A percentile compares a stretch with the other conserved stretches of the same genome.
Conservation (phyloP, 1,140 invertebrate species). For the Drosophila nebulosa region DNA sequence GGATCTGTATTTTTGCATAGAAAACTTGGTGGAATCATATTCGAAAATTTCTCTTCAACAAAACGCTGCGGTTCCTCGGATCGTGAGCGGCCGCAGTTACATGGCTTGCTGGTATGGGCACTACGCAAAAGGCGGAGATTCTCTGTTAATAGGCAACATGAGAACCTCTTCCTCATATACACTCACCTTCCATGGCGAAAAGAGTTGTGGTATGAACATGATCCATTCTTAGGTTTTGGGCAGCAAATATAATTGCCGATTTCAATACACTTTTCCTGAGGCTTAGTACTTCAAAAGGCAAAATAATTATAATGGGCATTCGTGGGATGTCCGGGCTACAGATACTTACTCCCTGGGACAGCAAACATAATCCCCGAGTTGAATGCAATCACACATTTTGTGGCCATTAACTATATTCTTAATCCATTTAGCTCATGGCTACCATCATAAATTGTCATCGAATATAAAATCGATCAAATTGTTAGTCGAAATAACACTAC, state of each 20-base stretch:
- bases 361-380: background rate
- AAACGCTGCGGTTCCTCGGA: background rate
- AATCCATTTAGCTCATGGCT: background rate
- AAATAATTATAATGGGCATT: background rate
- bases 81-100: background rate
- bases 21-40: constrained; percentile 44
- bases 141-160: background rate
- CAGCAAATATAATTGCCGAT: background rate
- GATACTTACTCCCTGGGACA: background rate
- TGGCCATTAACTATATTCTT: background rate
- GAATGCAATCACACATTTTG: constrained; percentile 3
- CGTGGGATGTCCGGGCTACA: background rate
- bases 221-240: background rate
- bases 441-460: constrained; percentile 1
- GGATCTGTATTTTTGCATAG: background rate
- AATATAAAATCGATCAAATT: background rate
- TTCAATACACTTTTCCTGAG: background rate
- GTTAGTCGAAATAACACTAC: background rate
- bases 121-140: background rate
- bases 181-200: background rate
- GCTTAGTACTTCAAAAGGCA: background rate
- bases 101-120: background rate
- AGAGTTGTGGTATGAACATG: background rate
- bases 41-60: constrained; percentile 51
- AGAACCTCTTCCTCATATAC: too few species aligned